Percentiles rank a stretch among this genome's conserved stretches.
Conservation (phyloP, 2,888 invertebrate genomes). For the Cheilosia soror region DNA sequence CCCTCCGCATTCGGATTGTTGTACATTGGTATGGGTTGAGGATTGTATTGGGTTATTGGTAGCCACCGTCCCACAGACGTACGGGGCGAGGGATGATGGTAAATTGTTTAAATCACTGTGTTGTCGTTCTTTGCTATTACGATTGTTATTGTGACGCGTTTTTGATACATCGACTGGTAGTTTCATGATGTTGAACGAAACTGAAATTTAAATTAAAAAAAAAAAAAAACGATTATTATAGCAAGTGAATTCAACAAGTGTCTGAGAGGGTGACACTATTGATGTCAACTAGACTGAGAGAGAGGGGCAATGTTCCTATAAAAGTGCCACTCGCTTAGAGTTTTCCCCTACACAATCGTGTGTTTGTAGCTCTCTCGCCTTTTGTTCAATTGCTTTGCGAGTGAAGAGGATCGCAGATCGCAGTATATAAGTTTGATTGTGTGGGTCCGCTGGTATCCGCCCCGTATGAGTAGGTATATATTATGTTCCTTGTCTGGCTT, state of each 20-base stretch:
- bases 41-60: conserved; percentile 44
- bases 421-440: conserved; percentile 11
- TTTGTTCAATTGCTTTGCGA: neutral
- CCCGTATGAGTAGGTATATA: conserved; percentile 29
- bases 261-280: neutral
- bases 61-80: neutral
- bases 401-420: neutral
- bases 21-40: conserved; percentile 51
- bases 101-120: conserved; percentile 22
- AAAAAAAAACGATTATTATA: conserved; percentile 54
- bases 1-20: conserved; percentile 54
- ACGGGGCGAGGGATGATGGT: neutral
- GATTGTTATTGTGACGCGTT: conserved; percentile 53
- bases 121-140: conserved; percentile 21
- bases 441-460: conserved; percentile 36
- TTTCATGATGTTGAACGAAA: conserved; percentile 61
- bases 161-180: conserved; percentile 62
- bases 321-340: conserved; percentile 18
- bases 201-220: conserved; percentile 57
- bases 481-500: neutral
- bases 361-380: conserved; percentile 17
- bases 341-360: conserved; percentile 25
- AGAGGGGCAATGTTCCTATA: conserved; percentile 33
- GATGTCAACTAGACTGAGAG: neutral
- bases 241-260: conserved; percentile 51